These are phyloP conservation scores for Coreoperca whiteheadi DNA, from an alignment of 2,113 vertebrate species.

Conservation along the genomic window DNA sequence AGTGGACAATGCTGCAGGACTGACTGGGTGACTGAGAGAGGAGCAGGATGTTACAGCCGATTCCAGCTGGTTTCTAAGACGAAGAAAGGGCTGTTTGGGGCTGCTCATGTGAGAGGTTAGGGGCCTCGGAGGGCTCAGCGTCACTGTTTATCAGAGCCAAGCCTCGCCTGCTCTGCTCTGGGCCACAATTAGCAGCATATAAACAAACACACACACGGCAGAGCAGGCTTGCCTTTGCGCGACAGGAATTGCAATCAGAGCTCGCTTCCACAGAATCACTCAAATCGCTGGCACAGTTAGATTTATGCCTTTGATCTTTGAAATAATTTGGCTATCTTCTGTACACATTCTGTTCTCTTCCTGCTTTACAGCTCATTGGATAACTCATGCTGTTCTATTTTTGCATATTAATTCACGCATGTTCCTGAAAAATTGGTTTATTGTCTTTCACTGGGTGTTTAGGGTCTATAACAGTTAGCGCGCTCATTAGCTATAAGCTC, in stretches of 20 bases:
- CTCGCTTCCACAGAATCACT: conserved; percentile 55
- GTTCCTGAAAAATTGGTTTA: conserved; percentile 39
- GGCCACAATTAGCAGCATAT: conserved; percentile 75
- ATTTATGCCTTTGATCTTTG: conserved; percentile 61
- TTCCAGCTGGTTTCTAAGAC: conserved; percentile 39
- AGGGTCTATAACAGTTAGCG: conserved; percentile 37
- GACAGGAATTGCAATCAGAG: conserved; percentile 71
- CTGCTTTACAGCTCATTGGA: conserved; percentile 20
- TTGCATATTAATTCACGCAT: conserved; percentile 30
- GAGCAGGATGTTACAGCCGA: conserved; percentile 23
- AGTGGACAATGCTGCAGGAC: neutral
- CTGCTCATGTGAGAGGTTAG: conserved; percentile 61
- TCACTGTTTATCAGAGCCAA: conserved; percentile 67
- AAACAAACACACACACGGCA: conserved; percentile 72
- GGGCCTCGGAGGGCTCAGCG: conserved; percentile 55
- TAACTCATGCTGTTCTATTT: conserved; percentile 15
- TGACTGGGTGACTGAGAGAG: neutral
- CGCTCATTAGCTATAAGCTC: conserved; percentile 39
- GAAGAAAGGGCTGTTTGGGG: conserved; percentile 27
- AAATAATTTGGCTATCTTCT: conserved; percentile 40
- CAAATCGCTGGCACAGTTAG: conserved; percentile 35
- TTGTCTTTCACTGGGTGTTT: conserved; percentile 54
- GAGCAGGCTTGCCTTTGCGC: conserved; percentile 39
- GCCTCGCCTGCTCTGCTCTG: conserved; percentile 59
- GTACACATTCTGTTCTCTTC: conserved; percentile 20